Evolutionary conservation across 2,888 invertebrate genomes (phyloP), one percentile per base, ranked within the genome.

Genomic region (Ichneumoninae sp.): DNA sequence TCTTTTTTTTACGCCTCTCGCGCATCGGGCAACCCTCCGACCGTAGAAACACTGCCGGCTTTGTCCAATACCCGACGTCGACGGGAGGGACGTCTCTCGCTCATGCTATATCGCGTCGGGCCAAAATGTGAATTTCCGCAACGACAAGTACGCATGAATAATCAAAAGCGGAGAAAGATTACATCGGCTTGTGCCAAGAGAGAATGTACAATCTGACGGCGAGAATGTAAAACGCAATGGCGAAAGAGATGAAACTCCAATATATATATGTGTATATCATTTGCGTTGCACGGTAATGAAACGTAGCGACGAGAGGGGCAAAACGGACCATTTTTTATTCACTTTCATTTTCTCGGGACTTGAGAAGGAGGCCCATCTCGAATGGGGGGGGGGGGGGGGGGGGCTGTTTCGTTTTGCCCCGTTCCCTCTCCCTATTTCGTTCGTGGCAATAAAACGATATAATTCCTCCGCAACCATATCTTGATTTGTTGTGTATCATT

Each of bases 121-220:
- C 80, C 80, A 72, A 72, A 82, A 85, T 50, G 65, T 44, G 82
- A 82, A 82, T 82, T 82, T 77, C 72, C 71, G 76, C 54, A 54
- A 54, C 72, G 76, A 69, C 66, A 36, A 80, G 50, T 76, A 60
- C 44, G 76, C 82, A 72, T 76, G 79, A 85, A 85, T 85, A 79
- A 85, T 79, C 82, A 82, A 65, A 47, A 47, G 66, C 71, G 44
- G 57, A 57, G 70, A 30, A 47, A 70, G 22, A 70, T 79, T 71
- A 71, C 52, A 62, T 71, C 26, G 26, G 30, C 47, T 36, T 60
- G 54, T 19, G 26, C 30, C 16, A 50, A 19, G 44, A 22, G 40
- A 22, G 10, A 68, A 22, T 44, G 10, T 26, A 16, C 40, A 44
- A 68, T 40, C 66, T 19, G 47, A 60, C 47, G 8, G 30, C 6